Evolutionary conservation across 1,140 invertebrate species (phyloP), one percentile per base, ranked within the genome.

Genomic region (Brachionus calyciflorus): DNA sequence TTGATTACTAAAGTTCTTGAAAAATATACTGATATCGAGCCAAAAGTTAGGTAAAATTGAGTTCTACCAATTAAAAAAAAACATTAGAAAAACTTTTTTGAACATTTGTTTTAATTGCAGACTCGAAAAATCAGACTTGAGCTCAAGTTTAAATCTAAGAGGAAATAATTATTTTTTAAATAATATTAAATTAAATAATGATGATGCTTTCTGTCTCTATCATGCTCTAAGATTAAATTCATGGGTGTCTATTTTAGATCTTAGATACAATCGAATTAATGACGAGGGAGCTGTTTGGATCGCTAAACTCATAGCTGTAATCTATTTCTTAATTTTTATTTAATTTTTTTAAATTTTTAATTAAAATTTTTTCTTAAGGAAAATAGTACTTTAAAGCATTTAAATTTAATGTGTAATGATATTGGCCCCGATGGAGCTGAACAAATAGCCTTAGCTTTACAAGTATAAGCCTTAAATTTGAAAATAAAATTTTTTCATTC

Each of bases 401-500:
- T 85, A 4, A 84, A 85, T 78, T 49, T 85, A 24, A 85, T 84
- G 83, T 81, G 81, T 77, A 85, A 85, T 81, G 83, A 84, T 26
- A 82, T 85, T 78, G 81, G 79, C 30, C 76, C 79, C 7, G 80
- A 78, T 5, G 84, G 84, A 46, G 84, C 82, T 40, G 80, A 80
- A 76, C 49, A 73, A 17, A 46, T 85, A 9, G 81, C 84, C 10
- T 80, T 78, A 65, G 80, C 80, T 49, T 76, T 85, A 33, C 79
- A 81, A 40, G 84, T 84, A 78, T 76, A 78, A 79, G 40, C 48
- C 4, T 21, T 10, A 21, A 4, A 37, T 63, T 9, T 44, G 17
- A n/a, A n/a, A n/a, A 14, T 9, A 14, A 21, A 9, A 46, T 1
- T 46, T 46, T 44, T 24, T 30, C 14, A 44, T 24, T 14, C 21